Percentiles rank a stretch among this genome's conserved stretches.
phyloP scores from a whole-genome alignment of 2,113 vertebrate genomes.

The Spheniscus mendiculus region DNA sequence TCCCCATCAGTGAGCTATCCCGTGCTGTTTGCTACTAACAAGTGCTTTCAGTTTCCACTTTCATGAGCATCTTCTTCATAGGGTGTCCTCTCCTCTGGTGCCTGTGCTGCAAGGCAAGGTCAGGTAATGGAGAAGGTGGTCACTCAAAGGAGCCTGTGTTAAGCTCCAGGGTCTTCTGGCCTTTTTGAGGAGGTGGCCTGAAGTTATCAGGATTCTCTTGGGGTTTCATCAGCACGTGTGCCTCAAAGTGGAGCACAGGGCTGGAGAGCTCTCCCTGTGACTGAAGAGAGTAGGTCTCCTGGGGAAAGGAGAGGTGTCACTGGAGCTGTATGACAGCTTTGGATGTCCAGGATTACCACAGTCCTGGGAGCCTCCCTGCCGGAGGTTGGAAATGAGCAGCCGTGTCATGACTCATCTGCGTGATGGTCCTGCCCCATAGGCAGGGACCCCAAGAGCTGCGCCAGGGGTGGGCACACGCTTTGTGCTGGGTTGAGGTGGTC shows the following conservation, averaged over 20 bases:
- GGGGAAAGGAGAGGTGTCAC: not conserved
- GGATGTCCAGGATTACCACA: not conserved
- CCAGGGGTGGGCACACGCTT: fast-evolving
- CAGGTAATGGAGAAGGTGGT: not conserved
- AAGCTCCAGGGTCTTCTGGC: not conserved
- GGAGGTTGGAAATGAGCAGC: not conserved
- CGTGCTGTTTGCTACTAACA: not conserved
- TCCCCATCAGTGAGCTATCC: not conserved
- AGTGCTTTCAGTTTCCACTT: not conserved
- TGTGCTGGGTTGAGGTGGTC: fast-evolving
- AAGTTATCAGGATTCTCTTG: not conserved
- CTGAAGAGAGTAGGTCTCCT: not conserved
- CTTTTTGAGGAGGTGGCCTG: not conserved
- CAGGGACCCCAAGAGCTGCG: not conserved
- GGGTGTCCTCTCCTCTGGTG: not conserved
- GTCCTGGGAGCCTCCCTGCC: not conserved
- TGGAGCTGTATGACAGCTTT: not conserved
- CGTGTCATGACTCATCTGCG: not conserved
- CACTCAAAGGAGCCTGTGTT: not conserved
- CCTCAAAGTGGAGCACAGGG: not conserved
- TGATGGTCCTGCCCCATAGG: not conserved
- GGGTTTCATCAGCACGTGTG: not conserved
- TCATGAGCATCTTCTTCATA: not conserved
- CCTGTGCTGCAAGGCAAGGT: not conserved
- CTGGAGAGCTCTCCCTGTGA: not conserved